Evolutionary conservation across 1,140 invertebrate genomes (phyloP).

Genomic region (Anastatus disparis): DNA sequence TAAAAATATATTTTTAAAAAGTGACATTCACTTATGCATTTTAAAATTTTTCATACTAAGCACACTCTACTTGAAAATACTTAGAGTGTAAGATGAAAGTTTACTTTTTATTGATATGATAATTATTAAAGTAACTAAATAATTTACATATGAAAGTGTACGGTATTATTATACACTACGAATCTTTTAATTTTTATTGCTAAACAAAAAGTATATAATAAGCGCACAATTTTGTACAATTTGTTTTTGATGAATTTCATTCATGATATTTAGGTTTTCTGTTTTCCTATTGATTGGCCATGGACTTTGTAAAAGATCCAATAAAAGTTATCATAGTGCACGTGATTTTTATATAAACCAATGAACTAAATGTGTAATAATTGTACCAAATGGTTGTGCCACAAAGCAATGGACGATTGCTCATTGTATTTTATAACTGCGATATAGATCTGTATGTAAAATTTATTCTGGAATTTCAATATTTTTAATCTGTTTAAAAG

Average conservation of each 20-base stretch:
- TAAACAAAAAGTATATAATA: no score
- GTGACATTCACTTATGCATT: not conserved
- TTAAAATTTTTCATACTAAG: no score
- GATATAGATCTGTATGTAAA: not conserved
- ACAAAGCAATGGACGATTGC: not conserved
- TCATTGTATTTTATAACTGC: not conserved
- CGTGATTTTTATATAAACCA: not conserved
- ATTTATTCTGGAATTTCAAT: not conserved
- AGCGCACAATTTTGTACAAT: no score
- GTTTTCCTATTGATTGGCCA: no score
- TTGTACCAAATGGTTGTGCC: not conserved
- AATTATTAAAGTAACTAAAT: no score
- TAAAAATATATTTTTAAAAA: conserved; percentile 17
- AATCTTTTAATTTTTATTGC: not conserved
- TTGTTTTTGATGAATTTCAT: no score
- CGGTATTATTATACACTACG: not conserved
- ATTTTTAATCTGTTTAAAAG: not conserved
- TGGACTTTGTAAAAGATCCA: no score
- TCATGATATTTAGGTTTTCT: no score
- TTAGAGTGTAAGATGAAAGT: no score
- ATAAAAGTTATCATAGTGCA: not conserved
- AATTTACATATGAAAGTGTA: not conserved
- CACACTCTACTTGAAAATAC: no score
- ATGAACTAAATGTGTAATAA: not conserved
- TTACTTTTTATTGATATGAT: no score